Base-by-base conservation (phyloP, 2,113 vertebrate species). In the Chiloscyllium plagiosum region DNA sequence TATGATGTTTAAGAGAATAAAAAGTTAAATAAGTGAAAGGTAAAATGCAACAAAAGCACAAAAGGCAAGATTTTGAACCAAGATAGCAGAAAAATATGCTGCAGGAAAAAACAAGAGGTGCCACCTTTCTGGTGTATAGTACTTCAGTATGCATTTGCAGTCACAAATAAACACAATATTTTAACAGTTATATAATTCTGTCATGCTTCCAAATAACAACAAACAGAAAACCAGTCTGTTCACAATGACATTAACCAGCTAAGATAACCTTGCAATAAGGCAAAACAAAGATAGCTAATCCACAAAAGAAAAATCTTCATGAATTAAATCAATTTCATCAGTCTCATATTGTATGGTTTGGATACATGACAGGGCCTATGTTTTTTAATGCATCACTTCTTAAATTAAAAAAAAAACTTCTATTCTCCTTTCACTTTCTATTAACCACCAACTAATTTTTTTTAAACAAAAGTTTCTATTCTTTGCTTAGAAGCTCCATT, bases 401-500 rank as follows among this genome's bases (percentile, higher is more conserved):
- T 61, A 61, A 10, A 61, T 92, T 61, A 10, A 29, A 4, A 26
- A 92, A 92, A 86, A 93, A 7, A 22, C 19, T 68, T 66, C 33
- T 92, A 0, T 92, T 92, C 13, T 29, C 8, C 29, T 90, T 56
- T 90, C 50, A 33, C 87, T 90, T 33, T 65, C 56, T 66, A 37
- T 92, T 22, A 92, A 19, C 22, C 17, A 17, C 29, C 56, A 37
- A 17, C 56, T 90, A 66, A 17, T 66, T 66, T 65, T 61, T 7
- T 90, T 90, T 93, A 19, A 37, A 65, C 12, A 66, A 10, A 93
- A 66, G 61, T 93, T 66, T 93, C 89, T 93, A 66, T 37, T 66
- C 56, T 93, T 93, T 93, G 89, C 61, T 92, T 20, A 66, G 33
- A 93, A 33, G 33, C 89, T 93, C 61, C 61, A 93, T 66, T 66